Percentiles rank a stretch among this genome's conserved stretches.
Evolutionary conservation across 2,797 vertebrate species (phyloP).

Genomic region (Eidolon dupreanum): DNA sequence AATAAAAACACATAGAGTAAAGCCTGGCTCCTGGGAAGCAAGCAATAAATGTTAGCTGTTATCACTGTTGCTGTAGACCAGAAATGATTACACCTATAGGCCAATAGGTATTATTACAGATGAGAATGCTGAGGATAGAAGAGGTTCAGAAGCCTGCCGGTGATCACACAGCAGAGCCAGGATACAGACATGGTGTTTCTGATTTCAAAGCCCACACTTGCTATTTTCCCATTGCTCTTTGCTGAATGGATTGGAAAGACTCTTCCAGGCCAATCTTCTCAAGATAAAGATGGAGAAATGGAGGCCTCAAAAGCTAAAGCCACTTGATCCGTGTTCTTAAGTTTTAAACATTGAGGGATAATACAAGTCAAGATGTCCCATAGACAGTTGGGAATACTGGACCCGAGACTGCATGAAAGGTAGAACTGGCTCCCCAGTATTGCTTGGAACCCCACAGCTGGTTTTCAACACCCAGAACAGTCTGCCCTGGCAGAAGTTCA

Average conservation of each 20-base stretch:
- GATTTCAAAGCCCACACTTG: not conserved
- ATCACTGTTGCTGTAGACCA: not conserved
- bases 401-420: fast-evolving
- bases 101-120: not conserved
- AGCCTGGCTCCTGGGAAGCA: not conserved
- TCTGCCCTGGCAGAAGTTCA: not conserved
- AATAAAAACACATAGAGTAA: not conserved
- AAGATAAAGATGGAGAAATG: not conserved
- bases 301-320: not conserved
- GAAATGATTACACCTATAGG: not conserved
- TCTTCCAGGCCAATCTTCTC: not conserved
- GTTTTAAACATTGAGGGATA: not conserved
- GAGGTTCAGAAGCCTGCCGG: not conserved
- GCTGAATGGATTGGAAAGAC: not conserved
- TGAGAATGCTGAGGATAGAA: not conserved
- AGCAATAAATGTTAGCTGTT: not conserved
- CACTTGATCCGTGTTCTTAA: not conserved
- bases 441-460: not conserved
- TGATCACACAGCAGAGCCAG: not conserved
- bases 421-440: fast-evolving
- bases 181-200: not conserved
- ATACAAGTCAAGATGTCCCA: not conserved
- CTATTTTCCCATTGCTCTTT: not conserved
- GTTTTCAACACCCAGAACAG: not conserved
- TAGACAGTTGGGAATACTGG: not conserved